Base-by-base conservation (phyloP, 37 sponge, comb jelly and placozoan species). In the Halichondria panicea region DNA sequence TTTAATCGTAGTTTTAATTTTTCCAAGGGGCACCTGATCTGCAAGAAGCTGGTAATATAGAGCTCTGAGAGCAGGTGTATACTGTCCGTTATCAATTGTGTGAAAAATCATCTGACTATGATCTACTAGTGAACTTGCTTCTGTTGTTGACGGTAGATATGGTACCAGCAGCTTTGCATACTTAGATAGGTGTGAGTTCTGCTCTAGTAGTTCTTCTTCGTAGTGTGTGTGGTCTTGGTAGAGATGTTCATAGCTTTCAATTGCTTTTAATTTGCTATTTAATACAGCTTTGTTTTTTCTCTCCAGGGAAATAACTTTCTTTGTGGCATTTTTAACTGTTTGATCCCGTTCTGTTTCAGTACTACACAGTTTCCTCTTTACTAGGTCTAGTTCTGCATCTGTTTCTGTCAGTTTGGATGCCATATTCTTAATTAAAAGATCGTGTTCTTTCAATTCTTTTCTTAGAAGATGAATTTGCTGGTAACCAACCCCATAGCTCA, bases 401-500 rank as follows among this genome's bases (percentile, higher is more conserved):
- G 66, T 65, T 65, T n/a, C 66, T 65, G 66, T 65, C 66, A 65
- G 66, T 65, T 65, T 65, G 66, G 66, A 65, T 65, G 30, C 66
- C 40, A 65, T 12, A 31, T 35, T 35, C 66, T 65, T 31, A 36
- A 65, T 65, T 65, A 65, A 40, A 65, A 12, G 66, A 21, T 31
- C 9, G 40, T 65, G 66, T 37, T 65, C 66, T 33, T 65, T 65
- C 40, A 65, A 40, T n/a, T 65, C 66, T 33, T 8, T 65, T 65
- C 40, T 65, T 36, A 65, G 66, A 40, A 36, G 66, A 65, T 65
- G 39, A 65, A 65, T 65, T 59, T 59, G 60, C 21, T 65, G 66
- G 35, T 65, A 65, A 9, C 66, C 66, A 36, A 65, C 22, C 39
- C 64, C 63, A 63, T 76, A 76, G 43, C 22, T 40, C 64, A 76